Percentiles rank a stretch among this genome's conserved stretches.
Evolutionary conservation across 2,888 invertebrate species (phyloP).

Genomic region (Clitarchus hookeri): DNA sequence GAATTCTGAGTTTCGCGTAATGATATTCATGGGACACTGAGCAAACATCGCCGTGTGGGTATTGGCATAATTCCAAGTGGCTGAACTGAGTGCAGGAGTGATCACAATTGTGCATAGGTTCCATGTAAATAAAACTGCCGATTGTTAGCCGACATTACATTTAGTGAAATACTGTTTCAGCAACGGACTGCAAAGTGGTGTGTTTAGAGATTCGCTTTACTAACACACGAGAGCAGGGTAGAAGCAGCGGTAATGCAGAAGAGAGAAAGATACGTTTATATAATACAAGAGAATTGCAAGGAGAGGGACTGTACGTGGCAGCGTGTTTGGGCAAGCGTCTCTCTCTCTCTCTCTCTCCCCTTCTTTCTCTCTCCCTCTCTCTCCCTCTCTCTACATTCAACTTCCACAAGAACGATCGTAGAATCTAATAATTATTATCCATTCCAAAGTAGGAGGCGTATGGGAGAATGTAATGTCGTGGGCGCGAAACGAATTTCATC

Average conservation of each 20-base stretch:
- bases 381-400: conserved; percentile 8
- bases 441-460: conserved; percentile 25
- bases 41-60: neutral
- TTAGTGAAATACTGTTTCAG: neutral
- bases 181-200: neutral
- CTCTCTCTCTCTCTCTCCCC: neutral
- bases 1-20: too few relatives aligned
- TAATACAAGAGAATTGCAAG: conserved; percentile 4
- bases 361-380: neutral
- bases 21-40: too few relatives aligned
- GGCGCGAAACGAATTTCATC: conserved; percentile 34
- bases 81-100: neutral
- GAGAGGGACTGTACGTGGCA: neutral
- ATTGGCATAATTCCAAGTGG: neutral
- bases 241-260: neutral
- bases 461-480: conserved; percentile 10
- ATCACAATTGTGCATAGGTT: neutral
- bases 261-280: neutral
- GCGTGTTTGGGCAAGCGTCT: neutral
- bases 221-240: neutral
- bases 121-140: conserved; percentile 4
- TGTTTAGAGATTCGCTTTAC: neutral
- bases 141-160: neutral
- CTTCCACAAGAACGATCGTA: conserved; percentile 27
- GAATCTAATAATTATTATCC: conserved; percentile 24